A percentile compares a stretch with the other conserved stretches of the same genome.
Conservation (phyloP, 2,888 invertebrate genomes). For the Ophonus ardosiacus region DNA sequence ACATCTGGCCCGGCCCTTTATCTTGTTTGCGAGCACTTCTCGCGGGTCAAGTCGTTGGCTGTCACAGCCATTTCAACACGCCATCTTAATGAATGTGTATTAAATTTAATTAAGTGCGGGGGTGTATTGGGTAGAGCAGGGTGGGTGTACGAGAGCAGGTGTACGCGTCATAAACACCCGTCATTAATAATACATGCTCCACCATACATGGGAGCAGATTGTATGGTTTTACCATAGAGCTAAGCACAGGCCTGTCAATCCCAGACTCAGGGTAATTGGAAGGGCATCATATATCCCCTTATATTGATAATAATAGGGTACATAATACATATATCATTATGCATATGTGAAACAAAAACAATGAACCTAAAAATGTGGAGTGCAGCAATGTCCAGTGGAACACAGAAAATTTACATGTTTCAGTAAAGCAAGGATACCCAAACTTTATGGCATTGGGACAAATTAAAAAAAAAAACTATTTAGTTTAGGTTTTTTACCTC, state of each 20-base stretch:
- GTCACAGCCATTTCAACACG: slow-evolving; percentile 62
- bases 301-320: background rate
- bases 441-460: too few species aligned
- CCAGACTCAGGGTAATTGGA: background rate
- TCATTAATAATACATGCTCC: slow-evolving; percentile 58
- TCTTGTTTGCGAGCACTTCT: slow-evolving; percentile 64
- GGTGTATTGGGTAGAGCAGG: slow-evolving; percentile 19
- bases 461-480: too few species aligned
- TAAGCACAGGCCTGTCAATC: background rate
- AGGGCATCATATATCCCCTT: background rate
- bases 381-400: too few species aligned
- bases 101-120: slow-evolving; percentile 66
- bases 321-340: background rate
- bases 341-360: background rate
- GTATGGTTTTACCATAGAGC: background rate
- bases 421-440: too few species aligned
- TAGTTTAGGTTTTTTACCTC: too few species aligned
- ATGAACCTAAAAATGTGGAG: background rate
- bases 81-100: slow-evolving; percentile 65
- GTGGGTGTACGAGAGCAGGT: slow-evolving; percentile 44
- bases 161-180: slow-evolving; percentile 62
- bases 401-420: too few species aligned
- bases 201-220: background rate
- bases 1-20: slow-evolving; percentile 67
- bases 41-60: slow-evolving; percentile 60